phyloP scores from a whole-genome alignment of 1,140 invertebrate genomes.

The Temnothorax curvispinosus region DNA sequence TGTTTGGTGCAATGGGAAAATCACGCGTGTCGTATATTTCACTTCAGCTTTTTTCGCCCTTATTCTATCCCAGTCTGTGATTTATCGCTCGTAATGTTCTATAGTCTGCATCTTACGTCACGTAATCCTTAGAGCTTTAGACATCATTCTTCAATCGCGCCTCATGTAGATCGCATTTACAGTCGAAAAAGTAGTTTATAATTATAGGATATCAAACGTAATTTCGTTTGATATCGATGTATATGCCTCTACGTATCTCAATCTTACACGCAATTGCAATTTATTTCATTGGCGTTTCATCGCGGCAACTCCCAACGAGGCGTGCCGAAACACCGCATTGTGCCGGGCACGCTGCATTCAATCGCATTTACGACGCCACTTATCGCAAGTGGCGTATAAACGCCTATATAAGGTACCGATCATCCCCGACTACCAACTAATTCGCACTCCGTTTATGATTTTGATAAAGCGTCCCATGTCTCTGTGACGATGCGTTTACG shows the following conservation, averaged over 20 bases:
- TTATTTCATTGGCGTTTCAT: background rate
- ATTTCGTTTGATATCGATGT: background rate
- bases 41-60: background rate
- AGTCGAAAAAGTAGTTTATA: background rate
- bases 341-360: constrained; percentile 31
- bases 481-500: constrained; percentile 11
- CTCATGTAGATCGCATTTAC: background rate
- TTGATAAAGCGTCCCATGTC: constrained; percentile 26
- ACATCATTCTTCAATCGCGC: background rate
- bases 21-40: background rate
- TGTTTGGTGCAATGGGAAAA: constrained; percentile 7
- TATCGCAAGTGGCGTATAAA: constrained; percentile 60
- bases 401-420: constrained; percentile 46
- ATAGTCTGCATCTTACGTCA: background rate
- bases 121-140: background rate
- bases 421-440: constrained; percentile 29
- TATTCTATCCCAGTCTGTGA: background rate
- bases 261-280: constrained; percentile 24
- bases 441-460: constrained; percentile 40
- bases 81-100: constrained; percentile 35
- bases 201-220: background rate
- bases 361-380: constrained; percentile 67
- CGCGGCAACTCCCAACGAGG: constrained; percentile 48
- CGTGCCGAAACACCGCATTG: constrained; percentile 64
- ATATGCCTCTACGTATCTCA: background rate